Percentiles rank a stretch among this genome's conserved stretches.
Conservation (phyloP, 2,888 invertebrate genomes). For the Drosophila barbarae region DNA sequence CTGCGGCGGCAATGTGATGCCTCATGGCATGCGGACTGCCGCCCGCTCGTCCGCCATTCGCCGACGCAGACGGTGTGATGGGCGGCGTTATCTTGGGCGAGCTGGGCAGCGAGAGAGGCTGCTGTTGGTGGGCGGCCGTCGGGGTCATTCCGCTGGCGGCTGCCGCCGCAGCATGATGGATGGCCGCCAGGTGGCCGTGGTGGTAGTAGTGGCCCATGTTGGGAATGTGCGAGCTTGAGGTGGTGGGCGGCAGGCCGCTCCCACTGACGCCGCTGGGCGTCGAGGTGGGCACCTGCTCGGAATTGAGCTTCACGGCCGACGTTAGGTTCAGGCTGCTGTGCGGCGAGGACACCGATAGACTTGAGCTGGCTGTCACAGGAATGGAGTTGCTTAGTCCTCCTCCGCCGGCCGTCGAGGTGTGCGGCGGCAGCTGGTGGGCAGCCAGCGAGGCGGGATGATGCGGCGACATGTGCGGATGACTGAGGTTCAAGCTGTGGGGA, state of each 20-base stretch:
- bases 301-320: conserved; percentile 55
- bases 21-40: conserved; percentile 77
- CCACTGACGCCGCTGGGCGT: conserved; percentile 34
- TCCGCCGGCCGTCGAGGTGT: conserved; percentile 51
- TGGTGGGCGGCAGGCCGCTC: conserved; percentile 61
- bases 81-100: conserved; percentile 71
- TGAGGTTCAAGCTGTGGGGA: conserved; percentile 75
- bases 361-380: conserved; percentile 36
- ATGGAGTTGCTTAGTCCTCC: conserved; percentile 31
- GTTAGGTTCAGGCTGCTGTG: conserved; percentile 75
- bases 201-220: conserved; percentile 77
- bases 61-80: conserved; percentile 54
- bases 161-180: conserved; percentile 74
- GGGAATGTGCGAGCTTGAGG: conserved; percentile 76
- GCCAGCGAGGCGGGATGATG: conserved; percentile 72
- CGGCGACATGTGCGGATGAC: conserved; percentile 78
- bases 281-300: conserved; percentile 53
- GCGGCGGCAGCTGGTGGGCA: conserved; percentile 76
- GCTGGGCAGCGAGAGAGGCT: conserved; percentile 57
- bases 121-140: conserved; percentile 73
- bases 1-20: conserved; percentile 66
- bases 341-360: conserved; percentile 59
- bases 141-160: conserved; percentile 69
- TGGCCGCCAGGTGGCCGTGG: conserved; percentile 72
- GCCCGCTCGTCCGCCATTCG: conserved; percentile 65